These are phyloP conservation scores for Sycophaga agraensis DNA, from an alignment of 1,140 invertebrate species.

Conservation along the genomic window DNA sequence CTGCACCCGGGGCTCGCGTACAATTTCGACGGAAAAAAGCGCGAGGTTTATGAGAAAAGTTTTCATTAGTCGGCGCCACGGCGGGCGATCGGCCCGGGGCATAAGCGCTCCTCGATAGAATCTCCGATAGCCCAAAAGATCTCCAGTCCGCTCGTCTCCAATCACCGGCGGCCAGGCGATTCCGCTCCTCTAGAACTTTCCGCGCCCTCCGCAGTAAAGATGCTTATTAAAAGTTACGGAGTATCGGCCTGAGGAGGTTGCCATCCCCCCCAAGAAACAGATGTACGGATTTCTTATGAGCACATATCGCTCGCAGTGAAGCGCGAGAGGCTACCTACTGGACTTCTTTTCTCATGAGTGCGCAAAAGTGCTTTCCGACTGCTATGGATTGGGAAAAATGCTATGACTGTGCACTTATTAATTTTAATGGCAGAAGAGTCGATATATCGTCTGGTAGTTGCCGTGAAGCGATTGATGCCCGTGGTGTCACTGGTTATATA, in stretches of 20 bases:
- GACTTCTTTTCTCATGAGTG: background rate
- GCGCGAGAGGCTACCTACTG: background rate
- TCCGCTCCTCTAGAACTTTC: background rate
- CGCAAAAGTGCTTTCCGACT: too few relatives aligned
- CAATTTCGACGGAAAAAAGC: background rate
- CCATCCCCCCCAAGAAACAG: too few relatives aligned
- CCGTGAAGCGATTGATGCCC: too few relatives aligned
- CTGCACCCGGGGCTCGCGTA: background rate
- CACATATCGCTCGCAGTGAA: background rate
- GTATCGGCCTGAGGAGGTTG: too few relatives aligned
- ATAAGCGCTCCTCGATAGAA: background rate
- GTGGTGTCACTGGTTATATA: too few relatives aligned
- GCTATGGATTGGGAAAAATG: too few relatives aligned
- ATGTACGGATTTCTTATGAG: too few relatives aligned
- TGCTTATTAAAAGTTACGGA: slow-evolving; percentile 10
- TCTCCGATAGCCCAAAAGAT: background rate
- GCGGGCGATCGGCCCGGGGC: too few relatives aligned
- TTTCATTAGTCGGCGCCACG: background rate
- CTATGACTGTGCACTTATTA: too few relatives aligned
- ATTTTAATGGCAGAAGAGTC: too few relatives aligned
- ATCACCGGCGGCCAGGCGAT: background rate
- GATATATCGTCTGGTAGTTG: too few relatives aligned
- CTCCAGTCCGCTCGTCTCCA: background rate
- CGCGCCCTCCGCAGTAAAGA: background rate
- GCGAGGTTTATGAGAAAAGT: slow-evolving; percentile 8